Percentiles rank a stretch among this genome's conserved stretches.
phyloP scores from a whole-genome alignment of 1,140 invertebrate species.

The Drosophila kanapiae region DNA sequence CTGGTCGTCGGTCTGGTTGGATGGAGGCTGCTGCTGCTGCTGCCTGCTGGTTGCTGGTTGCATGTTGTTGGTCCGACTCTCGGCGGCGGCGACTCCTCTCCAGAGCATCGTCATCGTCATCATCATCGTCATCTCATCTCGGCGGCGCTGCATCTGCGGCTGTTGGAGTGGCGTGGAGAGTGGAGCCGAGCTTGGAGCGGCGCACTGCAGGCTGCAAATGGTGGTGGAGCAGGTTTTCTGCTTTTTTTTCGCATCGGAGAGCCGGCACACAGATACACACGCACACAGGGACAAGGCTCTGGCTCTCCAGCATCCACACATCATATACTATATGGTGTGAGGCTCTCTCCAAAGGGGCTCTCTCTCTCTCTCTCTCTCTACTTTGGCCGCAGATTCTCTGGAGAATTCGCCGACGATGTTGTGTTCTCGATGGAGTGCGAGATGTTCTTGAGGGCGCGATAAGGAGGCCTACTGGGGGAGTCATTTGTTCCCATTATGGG shows the following conservation, averaged over 20 bases:
- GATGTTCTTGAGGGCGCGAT: slow-evolving; percentile 51
- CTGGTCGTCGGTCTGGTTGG: slow-evolving; percentile 39
- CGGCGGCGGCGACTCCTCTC: slow-evolving; percentile 34
- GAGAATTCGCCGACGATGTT: slow-evolving; percentile 59
- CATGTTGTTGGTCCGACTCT: slow-evolving; percentile 40
- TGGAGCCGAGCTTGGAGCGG: slow-evolving; percentile 38
- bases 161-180: slow-evolving; percentile 30
- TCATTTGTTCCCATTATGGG: slow-evolving; percentile 49
- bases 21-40: slow-evolving; percentile 23
- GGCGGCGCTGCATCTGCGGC: slow-evolving; percentile 44
- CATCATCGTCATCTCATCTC: slow-evolving; percentile 49
- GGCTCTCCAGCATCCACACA: slow-evolving; percentile 60
- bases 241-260: slow-evolving; percentile 61
- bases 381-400: slow-evolving; percentile 58
- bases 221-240: slow-evolving; percentile 76
- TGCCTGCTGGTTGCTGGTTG: background rate
- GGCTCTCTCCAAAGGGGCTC: slow-evolving; percentile 30
- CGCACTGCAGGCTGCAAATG: slow-evolving; percentile 76
- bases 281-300: slow-evolving; percentile 15
- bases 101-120: slow-evolving; percentile 29
- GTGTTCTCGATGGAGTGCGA: slow-evolving; percentile 41
- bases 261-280: slow-evolving; percentile 47
- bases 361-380: slow-evolving; percentile 19
- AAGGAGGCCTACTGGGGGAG: slow-evolving; percentile 46
- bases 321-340: slow-evolving; percentile 56